Base-by-base conservation (phyloP, 2,797 vertebrate species). In the Poecilia velifera region DNA sequence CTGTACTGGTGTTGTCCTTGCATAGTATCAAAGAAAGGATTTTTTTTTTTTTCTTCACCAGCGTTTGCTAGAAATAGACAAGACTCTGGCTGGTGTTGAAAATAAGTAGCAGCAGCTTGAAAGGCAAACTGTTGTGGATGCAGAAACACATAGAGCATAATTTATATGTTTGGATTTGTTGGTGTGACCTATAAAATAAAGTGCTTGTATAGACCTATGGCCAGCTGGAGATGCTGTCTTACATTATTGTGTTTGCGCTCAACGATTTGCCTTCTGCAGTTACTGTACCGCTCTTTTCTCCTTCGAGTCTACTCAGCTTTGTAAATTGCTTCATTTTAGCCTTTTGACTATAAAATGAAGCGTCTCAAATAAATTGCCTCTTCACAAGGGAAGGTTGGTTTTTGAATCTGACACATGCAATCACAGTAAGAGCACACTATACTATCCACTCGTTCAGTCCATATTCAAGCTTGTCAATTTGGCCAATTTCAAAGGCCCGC, bases 341-440 rank as follows among this genome's bases (percentile, higher is more conserved):
- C 86, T 78, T 91, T 90, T 90, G 79, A 89, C 81, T 77, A 55
- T 75, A 88, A 89, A 90, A 91, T 84, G 70, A 92, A 91, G 88
- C 80, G 80, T 90, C 89, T 89, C 51, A 73, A 86, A 91, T 86
- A 74, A 91, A 91, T 87, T 80, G 71, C 82, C 80, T 87, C 79
- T 84, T 76, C 31, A 66, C 47, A 49, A 80, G 86, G 51, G 87
- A 87, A 79, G 68, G 66, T 84, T 81, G 83, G 74, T 79, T 91
- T 88, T 89, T 84, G 83, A 89, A 86, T 89, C 88, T 89, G 91
- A 93, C 84, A 83, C 89, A 80, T 84, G 88, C 88, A 90, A 88
- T 93, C 87, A 91, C 86, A 86, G 90, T 86, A 80, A 77, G 80
- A 84, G 87, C 62, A 81, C 81, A 70, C 83, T 76, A 71, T 45